Percentiles rank a stretch among this genome's conserved stretches.
These are phyloP conservation scores for Penaeus japonicus DNA, from an alignment of 1,140 invertebrate species.

Conservation along the genomic window DNA sequence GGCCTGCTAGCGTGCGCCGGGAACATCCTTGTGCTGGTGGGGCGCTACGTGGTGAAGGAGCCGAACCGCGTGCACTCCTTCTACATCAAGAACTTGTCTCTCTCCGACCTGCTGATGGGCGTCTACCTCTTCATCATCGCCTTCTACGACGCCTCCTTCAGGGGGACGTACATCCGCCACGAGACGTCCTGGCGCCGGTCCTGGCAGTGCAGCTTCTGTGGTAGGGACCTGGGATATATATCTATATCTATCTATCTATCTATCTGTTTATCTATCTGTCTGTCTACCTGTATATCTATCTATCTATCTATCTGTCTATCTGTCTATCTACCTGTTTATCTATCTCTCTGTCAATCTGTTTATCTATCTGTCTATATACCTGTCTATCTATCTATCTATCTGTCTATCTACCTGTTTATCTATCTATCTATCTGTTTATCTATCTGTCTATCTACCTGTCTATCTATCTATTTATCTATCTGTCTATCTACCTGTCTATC, in stretches of 20 bases:
- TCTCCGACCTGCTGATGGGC: slow-evolving; percentile 42
- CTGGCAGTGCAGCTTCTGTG: slow-evolving; percentile 42
- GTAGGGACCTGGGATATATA: neutral
- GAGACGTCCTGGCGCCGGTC: slow-evolving; percentile 35
- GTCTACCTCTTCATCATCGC: slow-evolving; percentile 49
- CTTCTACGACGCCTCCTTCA: slow-evolving; percentile 48
- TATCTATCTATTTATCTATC: neutral
- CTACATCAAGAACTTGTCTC: slow-evolving; percentile 49
- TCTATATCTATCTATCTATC: neutral
- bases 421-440: neutral
- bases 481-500: neutral
- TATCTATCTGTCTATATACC: neutral
- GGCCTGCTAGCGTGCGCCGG: slow-evolving; percentile 31
- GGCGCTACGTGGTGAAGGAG: slow-evolving; percentile 41
- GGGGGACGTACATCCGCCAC: slow-evolving; percentile 37
- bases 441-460: neutral
- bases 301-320: neutral
- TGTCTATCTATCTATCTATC: neutral
- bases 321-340: neutral
- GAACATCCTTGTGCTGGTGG: slow-evolving; percentile 24
- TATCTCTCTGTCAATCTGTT: neutral
- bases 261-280: neutral
- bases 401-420: neutral
- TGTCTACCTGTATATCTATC: neutral
- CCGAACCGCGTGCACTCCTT: slow-evolving; percentile 42